These are phyloP conservation scores for Poecile montanus DNA, from an alignment of 2,797 vertebrate genomes.

Conservation along the genomic window DNA sequence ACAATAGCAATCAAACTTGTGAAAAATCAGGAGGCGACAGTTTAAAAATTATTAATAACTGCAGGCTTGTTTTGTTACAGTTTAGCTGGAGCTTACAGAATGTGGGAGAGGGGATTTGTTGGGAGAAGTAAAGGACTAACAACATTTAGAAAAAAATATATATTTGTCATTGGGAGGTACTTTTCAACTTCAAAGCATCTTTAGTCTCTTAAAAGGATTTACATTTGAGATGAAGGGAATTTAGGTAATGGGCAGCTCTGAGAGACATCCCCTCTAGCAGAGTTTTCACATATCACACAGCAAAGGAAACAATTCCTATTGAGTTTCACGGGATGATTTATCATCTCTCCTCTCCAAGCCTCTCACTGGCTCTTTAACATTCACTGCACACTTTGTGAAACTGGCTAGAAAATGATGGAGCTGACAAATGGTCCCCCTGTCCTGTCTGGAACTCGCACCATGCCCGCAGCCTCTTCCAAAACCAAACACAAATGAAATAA, in stretches of 20 bases:
- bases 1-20: conserved; percentile 32
- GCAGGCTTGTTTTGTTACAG: not conserved
- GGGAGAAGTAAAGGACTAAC: conserved; percentile 7
- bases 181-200: conserved; percentile 47
- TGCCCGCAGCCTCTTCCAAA: not conserved
- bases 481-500: not conserved
- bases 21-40: not conserved
- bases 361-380: conserved; percentile 29
- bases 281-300: conserved; percentile 35
- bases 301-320: conserved; percentile 41
- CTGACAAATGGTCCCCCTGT: not conserved
- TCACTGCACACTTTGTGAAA: not conserved
- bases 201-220: conserved; percentile 70
- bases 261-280: conserved; percentile 55
- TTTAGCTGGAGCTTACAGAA: not conserved
- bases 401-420: not conserved
- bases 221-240: conserved; percentile 64
- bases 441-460: not conserved
- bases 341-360: conserved; percentile 11
- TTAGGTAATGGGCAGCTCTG: conserved; percentile 66
- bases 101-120: not conserved
- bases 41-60: conserved; percentile 21
- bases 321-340: conserved; percentile 53
- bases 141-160: conserved; percentile 34
- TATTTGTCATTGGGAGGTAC: conserved; percentile 64